These are phyloP conservation scores for Camponotus fellah DNA, from an alignment of 2,888 invertebrate genomes.

Conservation along the genomic window DNA sequence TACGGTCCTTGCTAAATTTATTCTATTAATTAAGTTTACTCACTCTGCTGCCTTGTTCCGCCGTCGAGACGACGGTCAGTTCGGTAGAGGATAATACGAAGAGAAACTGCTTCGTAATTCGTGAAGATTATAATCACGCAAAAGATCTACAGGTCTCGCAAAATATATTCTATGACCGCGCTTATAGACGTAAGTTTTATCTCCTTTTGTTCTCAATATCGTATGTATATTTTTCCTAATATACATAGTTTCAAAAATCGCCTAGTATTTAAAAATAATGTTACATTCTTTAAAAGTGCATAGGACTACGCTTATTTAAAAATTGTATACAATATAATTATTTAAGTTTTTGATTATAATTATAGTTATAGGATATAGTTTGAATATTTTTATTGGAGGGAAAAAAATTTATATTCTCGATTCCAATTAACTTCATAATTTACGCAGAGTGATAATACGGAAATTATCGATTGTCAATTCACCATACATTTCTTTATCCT, in stretches of 20 bases:
- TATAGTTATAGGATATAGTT: neutral
- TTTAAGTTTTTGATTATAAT: no score
- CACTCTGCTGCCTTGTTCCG: slow-evolving; percentile 54
- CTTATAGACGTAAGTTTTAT: neutral
- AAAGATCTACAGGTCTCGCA: slow-evolving; percentile 4
- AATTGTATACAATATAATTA: neutral
- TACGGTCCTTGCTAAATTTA: slow-evolving; percentile 74
- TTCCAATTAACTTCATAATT: neutral
- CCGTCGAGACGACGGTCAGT: slow-evolving; percentile 68
- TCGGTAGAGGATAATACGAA: slow-evolving; percentile 52
- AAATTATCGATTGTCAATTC: neutral
- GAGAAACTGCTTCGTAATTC: slow-evolving; percentile 43
- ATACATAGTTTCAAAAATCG: neutral
- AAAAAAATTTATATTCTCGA: neutral
- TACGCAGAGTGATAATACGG: neutral
- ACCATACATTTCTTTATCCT: neutral
- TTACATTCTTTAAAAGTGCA: neutral
- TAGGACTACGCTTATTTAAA: no score
- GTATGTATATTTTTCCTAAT: neutral
- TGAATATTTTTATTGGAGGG: neutral
- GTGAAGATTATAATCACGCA: slow-evolving; percentile 42
- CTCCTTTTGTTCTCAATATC: neutral
- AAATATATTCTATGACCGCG: neutral
- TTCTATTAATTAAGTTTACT: slow-evolving; percentile 79
- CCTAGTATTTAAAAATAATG: neutral